Conservation (phyloP, 2,888 invertebrate species). For the Stegophylla sp. region DNA sequence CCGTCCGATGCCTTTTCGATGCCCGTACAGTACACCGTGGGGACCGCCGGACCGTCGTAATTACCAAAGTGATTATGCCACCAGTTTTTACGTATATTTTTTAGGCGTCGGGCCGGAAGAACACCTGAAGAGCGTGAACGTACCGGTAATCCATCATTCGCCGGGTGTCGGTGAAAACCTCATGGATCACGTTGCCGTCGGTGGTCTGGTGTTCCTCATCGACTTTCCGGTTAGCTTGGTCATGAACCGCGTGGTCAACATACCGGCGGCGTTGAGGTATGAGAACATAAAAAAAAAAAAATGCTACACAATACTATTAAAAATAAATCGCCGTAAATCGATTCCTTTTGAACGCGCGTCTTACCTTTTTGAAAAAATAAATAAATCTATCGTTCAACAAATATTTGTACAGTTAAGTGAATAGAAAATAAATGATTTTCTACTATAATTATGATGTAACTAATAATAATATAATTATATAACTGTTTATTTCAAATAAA, state of each 20-base stretch:
- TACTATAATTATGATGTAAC: too few species aligned
- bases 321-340: too few species aligned
- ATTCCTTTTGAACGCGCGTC: too few species aligned
- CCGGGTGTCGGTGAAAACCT: slow-evolving; percentile 87
- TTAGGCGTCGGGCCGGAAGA: slow-evolving; percentile 81
- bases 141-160: slow-evolving; percentile 76
- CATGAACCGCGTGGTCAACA: slow-evolving; percentile 80
- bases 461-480: too few species aligned
- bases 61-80: slow-evolving; percentile 24
- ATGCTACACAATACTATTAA: too few species aligned
- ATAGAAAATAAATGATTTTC: too few species aligned
- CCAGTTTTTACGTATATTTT: slow-evolving; percentile 19
- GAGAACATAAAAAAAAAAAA: too few species aligned
- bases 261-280: slow-evolving; percentile 77
- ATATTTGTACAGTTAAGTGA: too few species aligned
- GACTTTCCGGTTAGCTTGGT: slow-evolving; percentile 82
- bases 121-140: slow-evolving; percentile 76
- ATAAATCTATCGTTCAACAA: too few species aligned
- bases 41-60: neutral
- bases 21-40: neutral
- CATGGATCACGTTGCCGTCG: slow-evolving; percentile 88
- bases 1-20: slow-evolving; percentile 6
- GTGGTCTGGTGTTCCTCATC: slow-evolving; percentile 80
- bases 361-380: too few species aligned
- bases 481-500: too few species aligned